These are phyloP conservation scores for Austrolebias charrua DNA, from an alignment of 2,797 vertebrate species.

Conservation along the genomic window DNA sequence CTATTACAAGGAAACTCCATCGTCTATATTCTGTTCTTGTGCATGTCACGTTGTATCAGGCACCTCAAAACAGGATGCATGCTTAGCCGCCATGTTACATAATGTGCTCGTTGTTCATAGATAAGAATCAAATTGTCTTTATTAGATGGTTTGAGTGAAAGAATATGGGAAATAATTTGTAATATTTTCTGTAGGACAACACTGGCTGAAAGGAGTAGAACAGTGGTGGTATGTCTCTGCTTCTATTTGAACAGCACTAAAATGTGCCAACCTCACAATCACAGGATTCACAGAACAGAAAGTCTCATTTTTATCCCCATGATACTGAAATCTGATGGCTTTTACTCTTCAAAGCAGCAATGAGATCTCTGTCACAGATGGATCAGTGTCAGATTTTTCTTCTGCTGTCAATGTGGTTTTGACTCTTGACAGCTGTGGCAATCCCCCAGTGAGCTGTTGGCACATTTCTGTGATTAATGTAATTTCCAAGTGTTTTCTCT, in stretches of 20 bases:
- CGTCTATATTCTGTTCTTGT: constrained; percentile 24
- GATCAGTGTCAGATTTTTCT: constrained; percentile 34
- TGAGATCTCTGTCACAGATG: constrained; percentile 48
- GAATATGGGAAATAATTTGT: constrained; percentile 3
- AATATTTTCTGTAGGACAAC: constrained; percentile 10
- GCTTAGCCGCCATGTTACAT: constrained; percentile 1
- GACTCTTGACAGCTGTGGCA: constrained; percentile 11
- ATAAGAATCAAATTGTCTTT: constrained; percentile 1
- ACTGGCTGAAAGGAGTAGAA: constrained; percentile 10
- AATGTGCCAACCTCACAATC: constrained; percentile 45
- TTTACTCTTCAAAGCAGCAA: constrained; percentile 44
- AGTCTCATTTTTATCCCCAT: constrained; percentile 44
- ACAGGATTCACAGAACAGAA: constrained; percentile 55
- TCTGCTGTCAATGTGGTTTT: constrained; percentile 29
- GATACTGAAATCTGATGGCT: constrained; percentile 48
- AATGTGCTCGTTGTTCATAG: neutral
- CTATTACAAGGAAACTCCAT: constrained; percentile 19
- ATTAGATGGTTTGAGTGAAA: constrained; percentile 34
- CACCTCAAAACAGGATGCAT: constrained; percentile 38
- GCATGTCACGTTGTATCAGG: constrained; percentile 18
- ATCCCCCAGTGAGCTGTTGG: constrained; percentile 15
- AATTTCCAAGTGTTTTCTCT: neutral
- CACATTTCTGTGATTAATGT: neutral
- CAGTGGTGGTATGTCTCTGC: constrained; percentile 16
- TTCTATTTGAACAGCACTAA: constrained; percentile 49